Conservation (phyloP, 2,113 vertebrate species). For the Calyptomena viridis region DNA sequence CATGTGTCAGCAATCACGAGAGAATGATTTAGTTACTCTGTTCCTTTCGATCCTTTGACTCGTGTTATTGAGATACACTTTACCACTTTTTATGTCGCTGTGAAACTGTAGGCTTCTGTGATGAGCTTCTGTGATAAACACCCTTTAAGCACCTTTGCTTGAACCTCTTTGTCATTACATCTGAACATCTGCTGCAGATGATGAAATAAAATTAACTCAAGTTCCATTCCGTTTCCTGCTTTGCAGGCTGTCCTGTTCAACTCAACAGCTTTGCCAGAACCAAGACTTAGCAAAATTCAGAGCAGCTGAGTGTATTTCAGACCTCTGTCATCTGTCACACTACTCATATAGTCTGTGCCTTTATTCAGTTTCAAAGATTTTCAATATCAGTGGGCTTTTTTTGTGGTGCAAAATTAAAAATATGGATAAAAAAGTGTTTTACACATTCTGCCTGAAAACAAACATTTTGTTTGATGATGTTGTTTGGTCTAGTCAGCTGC, state of each 20-base stretch:
- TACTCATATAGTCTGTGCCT: background rate
- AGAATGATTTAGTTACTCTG: constrained; percentile 18
- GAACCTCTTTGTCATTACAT: constrained; percentile 18
- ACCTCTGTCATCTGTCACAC: background rate
- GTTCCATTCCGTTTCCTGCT: constrained; percentile 16
- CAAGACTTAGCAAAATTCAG: constrained; percentile 14
- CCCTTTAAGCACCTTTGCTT: constrained; percentile 16
- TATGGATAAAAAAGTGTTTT: background rate
- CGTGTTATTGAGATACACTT: constrained; percentile 22
- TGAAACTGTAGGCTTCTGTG: background rate
- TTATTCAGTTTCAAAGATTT: constrained; percentile 4
- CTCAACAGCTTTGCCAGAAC: background rate
- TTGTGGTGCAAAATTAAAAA: background rate
- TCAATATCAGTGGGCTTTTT: background rate
- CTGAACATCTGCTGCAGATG: constrained; percentile 29
- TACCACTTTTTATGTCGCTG: background rate
- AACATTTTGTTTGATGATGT: background rate
- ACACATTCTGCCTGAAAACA: background rate
- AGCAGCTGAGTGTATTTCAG: background rate
- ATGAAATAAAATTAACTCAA: constrained; percentile 47
- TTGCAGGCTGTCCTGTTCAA: background rate
- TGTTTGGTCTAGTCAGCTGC: background rate
- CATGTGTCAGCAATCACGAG: background rate
- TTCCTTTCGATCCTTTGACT: constrained; percentile 10
- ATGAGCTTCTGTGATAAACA: constrained; percentile 15